phyloP scores from a whole-genome alignment of 2,113 vertebrate genomes.

The Cygnus buccinator region DNA sequence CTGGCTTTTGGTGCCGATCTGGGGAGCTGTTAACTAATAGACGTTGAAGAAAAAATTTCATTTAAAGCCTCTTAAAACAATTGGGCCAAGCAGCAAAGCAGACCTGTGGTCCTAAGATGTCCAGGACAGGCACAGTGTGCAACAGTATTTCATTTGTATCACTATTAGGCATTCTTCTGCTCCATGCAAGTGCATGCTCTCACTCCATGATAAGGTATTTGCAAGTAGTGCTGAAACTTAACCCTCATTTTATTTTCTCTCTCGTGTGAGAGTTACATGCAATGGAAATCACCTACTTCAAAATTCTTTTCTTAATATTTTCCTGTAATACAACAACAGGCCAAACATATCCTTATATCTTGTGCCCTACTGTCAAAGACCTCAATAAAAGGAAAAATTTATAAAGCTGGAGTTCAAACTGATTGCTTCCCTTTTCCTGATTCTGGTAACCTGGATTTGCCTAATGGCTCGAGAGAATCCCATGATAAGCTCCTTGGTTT shows the following conservation, averaged over 20 bases:
- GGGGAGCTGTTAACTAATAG: not conserved
- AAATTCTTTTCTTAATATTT: constrained; percentile 28
- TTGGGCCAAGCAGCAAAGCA: not conserved
- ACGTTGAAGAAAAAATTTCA: not conserved
- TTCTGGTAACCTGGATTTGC: not conserved
- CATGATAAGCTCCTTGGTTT: not conserved
- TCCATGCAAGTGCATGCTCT: not conserved
- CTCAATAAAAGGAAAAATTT: constrained; percentile 60
- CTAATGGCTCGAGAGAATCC: not conserved
- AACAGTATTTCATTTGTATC: not conserved
- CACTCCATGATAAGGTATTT: not conserved
- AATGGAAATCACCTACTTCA: constrained; percentile 40
- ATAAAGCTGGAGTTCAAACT: not conserved
- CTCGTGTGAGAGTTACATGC: fast-evolving
- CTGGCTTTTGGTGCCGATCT: not conserved
- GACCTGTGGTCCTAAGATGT: not conserved
- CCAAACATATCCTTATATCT: not conserved
- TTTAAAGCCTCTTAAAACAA: not conserved
- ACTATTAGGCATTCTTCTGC: not conserved
- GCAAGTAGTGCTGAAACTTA: not conserved
- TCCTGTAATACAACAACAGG: constrained; percentile 21
- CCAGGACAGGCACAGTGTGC: not conserved
- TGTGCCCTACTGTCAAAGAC: constrained; percentile 8
- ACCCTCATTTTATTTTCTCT: not conserved
- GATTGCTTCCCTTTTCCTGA: constrained; percentile 57